These are phyloP conservation scores for Haliclona indistincta DNA, from an alignment of 37 sponge, comb jelly and placozoan genomes.

Conservation along the genomic window DNA sequence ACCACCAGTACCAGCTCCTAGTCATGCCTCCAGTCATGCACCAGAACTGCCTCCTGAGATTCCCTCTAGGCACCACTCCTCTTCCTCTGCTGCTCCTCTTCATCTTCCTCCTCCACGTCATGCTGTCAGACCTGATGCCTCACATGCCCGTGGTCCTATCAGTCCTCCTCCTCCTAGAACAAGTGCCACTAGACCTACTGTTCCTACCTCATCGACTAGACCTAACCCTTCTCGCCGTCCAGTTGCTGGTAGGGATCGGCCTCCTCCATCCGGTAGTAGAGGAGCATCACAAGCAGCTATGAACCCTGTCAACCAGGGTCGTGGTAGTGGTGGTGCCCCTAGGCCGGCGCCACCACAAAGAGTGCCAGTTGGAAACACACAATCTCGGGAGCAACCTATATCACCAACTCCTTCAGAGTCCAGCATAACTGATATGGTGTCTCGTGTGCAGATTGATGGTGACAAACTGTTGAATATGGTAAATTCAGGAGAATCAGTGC, in stretches of 20 bases:
- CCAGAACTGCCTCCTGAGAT: neutral
- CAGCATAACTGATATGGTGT: conserved; percentile 7
- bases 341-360: neutral
- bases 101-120: no score
- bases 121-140: no score
- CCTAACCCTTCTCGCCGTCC: conserved; percentile 36
- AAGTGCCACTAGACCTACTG: conserved; percentile 14
- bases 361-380: no score
- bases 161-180: conserved; percentile 14
- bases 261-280: neutral
- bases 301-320: neutral
- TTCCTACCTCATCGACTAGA: conserved; percentile 11
- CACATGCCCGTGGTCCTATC: conserved; percentile 1
- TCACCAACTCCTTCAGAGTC: conserved; percentile 3
- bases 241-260: neutral
- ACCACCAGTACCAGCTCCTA: neutral
- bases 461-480: conserved; percentile 5
- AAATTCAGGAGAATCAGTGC: conserved; percentile 1
- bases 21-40: neutral
- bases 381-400: neutral
- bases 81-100: conserved; percentile 5
- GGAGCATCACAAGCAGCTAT: neutral
- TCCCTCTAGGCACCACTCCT: neutral
- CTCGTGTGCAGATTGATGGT: conserved; percentile 3
- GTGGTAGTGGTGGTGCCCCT: neutral